These are phyloP conservation scores for Trachythela sp. DNA, from an alignment of 64 coral and sea anemone genomes.

Conservation along the genomic window DNA sequence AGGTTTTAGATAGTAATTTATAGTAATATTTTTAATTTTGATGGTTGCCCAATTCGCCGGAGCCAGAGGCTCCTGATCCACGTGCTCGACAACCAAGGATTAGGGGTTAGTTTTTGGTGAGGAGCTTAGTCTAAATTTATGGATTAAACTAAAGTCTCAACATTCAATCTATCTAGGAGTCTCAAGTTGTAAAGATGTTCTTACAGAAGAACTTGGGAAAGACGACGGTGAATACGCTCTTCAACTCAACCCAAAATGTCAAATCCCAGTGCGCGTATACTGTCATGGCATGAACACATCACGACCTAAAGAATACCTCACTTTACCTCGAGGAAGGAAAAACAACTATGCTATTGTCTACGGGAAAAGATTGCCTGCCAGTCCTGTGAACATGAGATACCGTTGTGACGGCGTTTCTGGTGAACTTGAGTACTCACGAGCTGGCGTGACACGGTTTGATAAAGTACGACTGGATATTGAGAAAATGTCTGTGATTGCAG, in stretches of 20 bases:
- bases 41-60: too few relatives aligned
- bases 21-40: too few relatives aligned
- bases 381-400: constrained; percentile 56
- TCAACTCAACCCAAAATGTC: constrained; percentile 65
- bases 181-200: constrained; percentile 66
- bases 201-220: constrained; percentile 48
- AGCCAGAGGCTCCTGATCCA: too few relatives aligned
- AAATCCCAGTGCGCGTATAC: constrained; percentile 67
- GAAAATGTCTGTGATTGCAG: constrained; percentile 61
- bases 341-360: constrained; percentile 88
- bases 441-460: constrained; percentile 65
- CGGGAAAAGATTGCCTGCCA: constrained; percentile 47
- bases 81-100: too few relatives aligned
- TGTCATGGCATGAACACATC: constrained; percentile 88
- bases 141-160: too few relatives aligned
- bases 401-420: constrained; percentile 55
- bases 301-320: constrained; percentile 68
- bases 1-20: too few relatives aligned
- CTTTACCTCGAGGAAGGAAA: constrained; percentile 51
- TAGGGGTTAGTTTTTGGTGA: too few relatives aligned
- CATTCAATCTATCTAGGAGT: constrained; percentile 42
- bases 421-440: constrained; percentile 17
- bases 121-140: too few relatives aligned
- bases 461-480: constrained; percentile 72
- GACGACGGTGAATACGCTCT: constrained; percentile 79